Percentiles rank a stretch among this genome's conserved stretches.
phyloP scores from a whole-genome alignment of 1,140 invertebrate species.

The Zelostemma sp. region DNA sequence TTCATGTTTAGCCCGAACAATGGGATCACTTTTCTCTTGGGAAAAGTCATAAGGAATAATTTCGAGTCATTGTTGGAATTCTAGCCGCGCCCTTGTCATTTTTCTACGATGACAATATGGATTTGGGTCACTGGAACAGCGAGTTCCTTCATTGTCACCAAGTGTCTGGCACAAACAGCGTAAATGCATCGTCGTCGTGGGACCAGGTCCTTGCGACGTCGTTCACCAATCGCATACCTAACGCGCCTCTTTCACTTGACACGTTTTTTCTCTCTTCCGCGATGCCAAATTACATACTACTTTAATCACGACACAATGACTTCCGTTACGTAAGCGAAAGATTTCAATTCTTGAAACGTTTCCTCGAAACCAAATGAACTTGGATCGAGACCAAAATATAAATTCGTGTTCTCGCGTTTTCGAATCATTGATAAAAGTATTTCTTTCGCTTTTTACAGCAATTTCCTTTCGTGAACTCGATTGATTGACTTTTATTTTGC shows the following conservation, averaged over 20 bases:
- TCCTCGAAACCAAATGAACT: too few relatives aligned
- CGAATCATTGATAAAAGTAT: too few relatives aligned
- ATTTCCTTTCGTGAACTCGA: too few relatives aligned
- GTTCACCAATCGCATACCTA: constrained; percentile 40
- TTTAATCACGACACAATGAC: constrained; percentile 26
- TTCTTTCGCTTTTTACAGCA: too few relatives aligned
- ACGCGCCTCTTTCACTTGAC: constrained; percentile 36
- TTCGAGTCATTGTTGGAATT: constrained; percentile 27
- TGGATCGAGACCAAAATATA: too few relatives aligned
- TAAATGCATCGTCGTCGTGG: constrained; percentile 19
- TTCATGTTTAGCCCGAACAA: background rate
- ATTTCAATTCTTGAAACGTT: too few relatives aligned
- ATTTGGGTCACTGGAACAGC: constrained; percentile 62
- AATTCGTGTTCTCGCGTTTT: too few relatives aligned
- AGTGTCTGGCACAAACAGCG: constrained; percentile 29
- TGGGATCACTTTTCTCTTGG: background rate
- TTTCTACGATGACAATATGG: constrained; percentile 35
- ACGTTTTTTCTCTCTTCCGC: constrained; percentile 32
- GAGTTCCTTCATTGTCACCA: constrained; percentile 27
- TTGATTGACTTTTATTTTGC: too few relatives aligned
- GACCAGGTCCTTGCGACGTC: constrained; percentile 6
- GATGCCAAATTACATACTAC: constrained; percentile 41
- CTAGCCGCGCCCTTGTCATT: constrained; percentile 26
- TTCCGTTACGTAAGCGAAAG: constrained; percentile 20
- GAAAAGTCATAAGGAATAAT: background rate